Evolutionary conservation across 2,797 vertebrate species (phyloP), one percentile per base, ranked within the genome.

Genomic region (Parambassis ranga): DNA sequence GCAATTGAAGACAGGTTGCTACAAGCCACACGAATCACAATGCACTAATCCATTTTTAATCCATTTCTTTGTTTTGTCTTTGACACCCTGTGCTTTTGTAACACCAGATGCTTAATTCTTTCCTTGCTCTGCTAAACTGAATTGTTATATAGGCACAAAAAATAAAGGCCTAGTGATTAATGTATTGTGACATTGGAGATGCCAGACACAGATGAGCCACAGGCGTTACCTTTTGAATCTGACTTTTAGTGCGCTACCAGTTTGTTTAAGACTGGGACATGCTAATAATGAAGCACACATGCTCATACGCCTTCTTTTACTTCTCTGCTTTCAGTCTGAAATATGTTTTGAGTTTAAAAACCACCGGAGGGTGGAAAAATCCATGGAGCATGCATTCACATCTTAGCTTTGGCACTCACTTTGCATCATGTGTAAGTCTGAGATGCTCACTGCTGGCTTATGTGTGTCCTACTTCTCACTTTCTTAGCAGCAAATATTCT

Each of bases 321-420:
- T 22, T 53, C 59, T 67, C 48, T 67, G 60, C 58, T 71, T 47
- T 47, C 65, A 68, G 61, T 65, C 61, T 73, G 56, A 84, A 75
- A 72, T 73, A 52, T n/a, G n/a, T n/a, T 81, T 76, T 83, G 55
- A 50, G 41, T 68, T 65, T 71, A 42, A 59, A 82, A 81, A 82
- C 82, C 66, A 78, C 76, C 74, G 72, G 70, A 84, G 78, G 75
- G 61, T 42, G 55, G 39, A 70, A 81, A n/a, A 83, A 71, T 82
- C 67, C 55, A 69, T 30, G 39, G 28, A 82, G 65, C 51, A 56
- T 59, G 62, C 50, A 68, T 77, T 56, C 60, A 35, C 47, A 68
- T 59, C 57, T 50, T 43, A 56, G 57, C 60, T 74, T 65, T 76
- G 60, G 69, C 71, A 50, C 64, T 83, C 73, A 57, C 28, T 83